Base-by-base conservation (phyloP, 2,888 invertebrate genomes). In the Abscondita cerata region DNA sequence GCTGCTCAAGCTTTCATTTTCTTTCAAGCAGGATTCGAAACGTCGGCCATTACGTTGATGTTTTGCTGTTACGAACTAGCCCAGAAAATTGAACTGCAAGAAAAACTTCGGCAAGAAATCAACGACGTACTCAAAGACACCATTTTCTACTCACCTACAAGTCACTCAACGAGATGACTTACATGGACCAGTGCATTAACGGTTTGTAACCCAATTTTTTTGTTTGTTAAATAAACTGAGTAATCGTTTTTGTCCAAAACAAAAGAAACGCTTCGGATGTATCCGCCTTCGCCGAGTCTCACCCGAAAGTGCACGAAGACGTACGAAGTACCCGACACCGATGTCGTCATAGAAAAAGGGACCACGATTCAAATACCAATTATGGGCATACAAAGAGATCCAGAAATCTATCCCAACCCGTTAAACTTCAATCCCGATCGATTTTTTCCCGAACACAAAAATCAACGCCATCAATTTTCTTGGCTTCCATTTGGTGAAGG, bases 401-500 rank as follows among this genome's bases (percentile, higher is more conserved):
- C 61, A 9, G 25, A 46, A 64, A 66, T 44, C 62, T 68, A 9
- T 53, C 68, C 34, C 38, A 41, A 40, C 68, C 54, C 46, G n/a
- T 44, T 47, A 3, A 62, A 50, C 18, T 61, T 60, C 16, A 44
- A 60, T 44, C 60, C 60, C 5, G 51, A 60, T 13, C 20, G 61
- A 18, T 61, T 61, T 40, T 25, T 34, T 8, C 15, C 46, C n/a
- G 52, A 61, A 36, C 31, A 44, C 16, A 51, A 11, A 19, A 25
- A 19, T 9, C 20, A 15, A 13, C 25, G 48, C 40, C 75, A 78
- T 67, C 78, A 77, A 2, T 80, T 71, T 59, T 80, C 82, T 57
- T 85, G 83, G 81, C 78, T 85, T 78, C 85, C 85, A 0, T 86
- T 85, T 71, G 85, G n/a, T n/a, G n/a, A n/a, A n/a, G n/a, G n/a